A percentile compares a stretch with the other conserved stretches of the same genome.
These are phyloP conservation scores for Nomada hirtipes DNA, from an alignment of 2,888 invertebrate species.

Conservation along the genomic window DNA sequence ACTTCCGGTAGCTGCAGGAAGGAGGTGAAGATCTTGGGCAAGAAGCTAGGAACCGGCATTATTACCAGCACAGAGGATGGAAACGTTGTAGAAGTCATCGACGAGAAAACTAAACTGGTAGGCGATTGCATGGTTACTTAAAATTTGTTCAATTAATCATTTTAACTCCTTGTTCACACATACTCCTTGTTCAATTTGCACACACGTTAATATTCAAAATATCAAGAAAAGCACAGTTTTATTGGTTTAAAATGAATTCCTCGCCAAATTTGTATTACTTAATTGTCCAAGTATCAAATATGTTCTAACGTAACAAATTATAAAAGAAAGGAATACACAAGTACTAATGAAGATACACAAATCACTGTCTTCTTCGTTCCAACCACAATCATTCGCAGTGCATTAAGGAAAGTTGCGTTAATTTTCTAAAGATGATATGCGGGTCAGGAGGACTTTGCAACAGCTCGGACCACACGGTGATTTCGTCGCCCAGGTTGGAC, in stretches of 20 bases:
- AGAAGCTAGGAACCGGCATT: conserved; percentile 74
- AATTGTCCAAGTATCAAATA: no score
- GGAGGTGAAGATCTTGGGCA: conserved; percentile 79
- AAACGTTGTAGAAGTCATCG: conserved; percentile 69
- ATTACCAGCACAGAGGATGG: conserved; percentile 71
- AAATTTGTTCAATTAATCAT: not conserved
- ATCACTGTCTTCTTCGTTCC: no score
- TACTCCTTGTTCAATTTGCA: not conserved
- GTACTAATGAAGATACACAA: no score
- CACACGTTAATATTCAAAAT: no score
- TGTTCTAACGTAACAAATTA: no score
- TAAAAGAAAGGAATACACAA: no score
- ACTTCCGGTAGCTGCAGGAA: conserved; percentile 66
- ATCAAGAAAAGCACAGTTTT: no score
- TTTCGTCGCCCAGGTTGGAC: conserved; percentile 61
- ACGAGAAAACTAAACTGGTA: conserved; percentile 70
- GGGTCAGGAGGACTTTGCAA: conserved; percentile 50
- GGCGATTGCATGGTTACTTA: conserved; percentile 34
- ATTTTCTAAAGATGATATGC: conserved; percentile 61
- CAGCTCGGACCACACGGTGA: conserved; percentile 53
- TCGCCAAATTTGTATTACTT: no score
- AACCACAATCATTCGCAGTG: no score
- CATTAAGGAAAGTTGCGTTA: not conserved
- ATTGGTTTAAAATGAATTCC: no score
- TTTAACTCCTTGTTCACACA: not conserved